Percentiles rank a stretch among this genome's conserved stretches.
phyloP scores from a whole-genome alignment of 2,113 vertebrate genomes.

The Zootoca vivipara region DNA sequence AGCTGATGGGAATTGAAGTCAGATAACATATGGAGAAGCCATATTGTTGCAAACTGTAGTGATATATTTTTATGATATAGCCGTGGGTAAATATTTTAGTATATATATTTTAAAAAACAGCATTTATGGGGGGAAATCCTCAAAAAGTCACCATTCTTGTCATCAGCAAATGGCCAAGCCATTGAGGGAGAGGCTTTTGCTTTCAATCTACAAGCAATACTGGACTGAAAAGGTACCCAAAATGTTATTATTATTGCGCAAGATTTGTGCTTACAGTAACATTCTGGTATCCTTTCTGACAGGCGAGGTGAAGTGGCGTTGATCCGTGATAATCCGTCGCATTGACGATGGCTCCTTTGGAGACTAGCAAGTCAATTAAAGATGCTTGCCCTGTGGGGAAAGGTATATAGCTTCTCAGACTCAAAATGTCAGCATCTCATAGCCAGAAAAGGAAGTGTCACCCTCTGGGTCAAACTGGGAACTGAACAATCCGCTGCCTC shows the following conservation, averaged over 20 bases:
- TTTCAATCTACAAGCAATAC: background rate
- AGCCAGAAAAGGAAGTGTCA: background rate
- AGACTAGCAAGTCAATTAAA: slow-evolving; percentile 89
- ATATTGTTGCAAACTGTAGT: no score
- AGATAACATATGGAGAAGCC: no score
- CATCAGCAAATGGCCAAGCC: background rate
- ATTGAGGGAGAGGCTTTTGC: background rate
- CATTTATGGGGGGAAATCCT: background rate
- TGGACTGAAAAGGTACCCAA: background rate
- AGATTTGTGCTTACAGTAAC: slow-evolving; percentile 82
- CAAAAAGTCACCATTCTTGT: background rate
- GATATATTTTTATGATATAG: no score
- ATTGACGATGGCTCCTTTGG: slow-evolving; percentile 88
- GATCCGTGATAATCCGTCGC: slow-evolving; percentile 93
- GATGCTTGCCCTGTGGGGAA: slow-evolving; percentile 83
- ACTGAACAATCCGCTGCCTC: background rate
- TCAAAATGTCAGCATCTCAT: background rate
- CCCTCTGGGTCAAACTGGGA: background rate
- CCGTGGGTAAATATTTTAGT: no score
- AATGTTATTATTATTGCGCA: background rate
- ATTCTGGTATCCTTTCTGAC: slow-evolving; percentile 92
- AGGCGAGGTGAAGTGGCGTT: slow-evolving; percentile 92
- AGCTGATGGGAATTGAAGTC: no score
- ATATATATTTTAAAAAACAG: background rate
- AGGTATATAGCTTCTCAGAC: slow-evolving; percentile 29